Evolutionary conservation across 2,797 vertebrate species (phyloP).

Genomic region (Pelochelys cantorii): DNA sequence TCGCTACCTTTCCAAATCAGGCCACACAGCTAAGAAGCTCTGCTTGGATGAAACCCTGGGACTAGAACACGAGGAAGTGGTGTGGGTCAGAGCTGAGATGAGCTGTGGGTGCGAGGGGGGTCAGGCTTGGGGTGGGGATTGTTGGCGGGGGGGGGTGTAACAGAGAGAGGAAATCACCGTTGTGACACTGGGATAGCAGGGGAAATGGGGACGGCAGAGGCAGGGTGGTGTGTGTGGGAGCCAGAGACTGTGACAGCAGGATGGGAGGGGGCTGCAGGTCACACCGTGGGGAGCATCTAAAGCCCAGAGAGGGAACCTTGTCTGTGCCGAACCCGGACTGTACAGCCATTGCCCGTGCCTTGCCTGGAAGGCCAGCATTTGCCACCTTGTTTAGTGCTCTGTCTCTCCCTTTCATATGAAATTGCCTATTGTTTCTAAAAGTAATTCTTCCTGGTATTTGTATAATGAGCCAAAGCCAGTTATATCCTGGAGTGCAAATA

Average conservation of each 20-base stretch:
- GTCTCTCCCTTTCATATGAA: not conserved
- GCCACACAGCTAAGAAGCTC: not conserved
- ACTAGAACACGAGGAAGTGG: not conserved
- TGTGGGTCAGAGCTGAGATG: not conserved
- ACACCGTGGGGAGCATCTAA: not conserved
- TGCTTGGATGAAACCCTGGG: not conserved
- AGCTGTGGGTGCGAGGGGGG: not conserved
- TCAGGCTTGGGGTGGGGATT: too few relatives aligned
- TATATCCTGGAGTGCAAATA: not conserved
- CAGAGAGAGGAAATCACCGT: too few relatives aligned
- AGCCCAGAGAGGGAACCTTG: not conserved
- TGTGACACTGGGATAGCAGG: not conserved
- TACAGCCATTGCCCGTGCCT: not conserved
- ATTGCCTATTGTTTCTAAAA: rapidly evolving
- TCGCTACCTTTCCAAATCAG: not conserved
- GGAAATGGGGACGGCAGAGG: not conserved
- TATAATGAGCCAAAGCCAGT: not conserved
- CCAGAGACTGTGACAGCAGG: not conserved
- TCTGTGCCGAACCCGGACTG: not conserved
- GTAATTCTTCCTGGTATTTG: not conserved
- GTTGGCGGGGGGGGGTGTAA: too few relatives aligned
- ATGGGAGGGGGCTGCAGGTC: too few relatives aligned
- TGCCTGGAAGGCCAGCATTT: not conserved
- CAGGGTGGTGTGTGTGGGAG: too few relatives aligned
- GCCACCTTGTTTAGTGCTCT: not conserved